Evolutionary conservation across 2,113 vertebrate genomes (phyloP), one percentile per base, ranked within the genome.

Genomic region (Pterocles orientalis): DNA sequence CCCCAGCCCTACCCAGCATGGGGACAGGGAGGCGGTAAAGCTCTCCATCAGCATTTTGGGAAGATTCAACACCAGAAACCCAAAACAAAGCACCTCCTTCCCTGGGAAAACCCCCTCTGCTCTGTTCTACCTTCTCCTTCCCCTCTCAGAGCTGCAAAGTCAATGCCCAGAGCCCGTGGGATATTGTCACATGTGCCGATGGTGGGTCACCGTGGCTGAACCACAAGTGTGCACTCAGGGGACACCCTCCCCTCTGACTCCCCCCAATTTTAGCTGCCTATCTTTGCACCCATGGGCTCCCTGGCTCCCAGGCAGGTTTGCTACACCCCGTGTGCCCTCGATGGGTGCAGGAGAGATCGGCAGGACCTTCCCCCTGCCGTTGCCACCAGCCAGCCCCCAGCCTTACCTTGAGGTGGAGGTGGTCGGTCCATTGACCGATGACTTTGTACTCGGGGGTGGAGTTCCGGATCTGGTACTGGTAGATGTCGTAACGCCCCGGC

Each of bases 401-500:
- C n/a, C 98, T 93, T 98, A 99, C 99, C 76, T 99, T 97, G 43
- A 99, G 98, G 95, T 99, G 97, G 50, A 99, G 98, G 75, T 99
- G 98, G 94, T 99, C 99, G 0, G 98, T 99, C 99, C 99, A 99
- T 56, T 99, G 98, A 68, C 99, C 99, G 0, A 99, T 99, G 97
- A 99, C 98, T 97, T 98, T 99, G 98, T 99, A 99, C 91, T 99
- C 99, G 0, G 98, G 98, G 3, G 98, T 98, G 91, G 98, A 98
- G 23, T 99, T 99, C 84, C 97, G 98, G 61, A 99, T 98, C 97
- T 99, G 99, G 97, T 99, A 99, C 95, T 99, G 99, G 97, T 99
- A 99, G 97, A 99, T 99, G 96, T 99, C 99, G 0, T 99, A 99
- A 54, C 99, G 99, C 21, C 99, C 99, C 0, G 99, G 99, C 0